phyloP scores from a whole-genome alignment of 2,797 vertebrate species.

The Myiotriccus ornatus region DNA sequence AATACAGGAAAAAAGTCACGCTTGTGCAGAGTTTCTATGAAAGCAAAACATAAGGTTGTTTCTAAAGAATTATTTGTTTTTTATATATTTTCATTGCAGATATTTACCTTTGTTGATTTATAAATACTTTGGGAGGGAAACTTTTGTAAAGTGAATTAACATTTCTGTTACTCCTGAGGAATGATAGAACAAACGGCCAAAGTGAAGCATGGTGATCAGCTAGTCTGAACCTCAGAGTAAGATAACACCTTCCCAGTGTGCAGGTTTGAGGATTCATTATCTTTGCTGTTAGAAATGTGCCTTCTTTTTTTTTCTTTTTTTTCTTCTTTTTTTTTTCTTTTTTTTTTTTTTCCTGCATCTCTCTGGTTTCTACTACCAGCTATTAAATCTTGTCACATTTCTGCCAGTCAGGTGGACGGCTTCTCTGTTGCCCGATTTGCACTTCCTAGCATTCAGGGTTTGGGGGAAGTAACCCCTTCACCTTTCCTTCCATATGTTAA shows the following conservation, averaged over 20 bases:
- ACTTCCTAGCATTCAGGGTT: neutral
- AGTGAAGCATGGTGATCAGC: neutral
- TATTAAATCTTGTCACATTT: neutral
- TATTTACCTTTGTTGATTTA: neutral
- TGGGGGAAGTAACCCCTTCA: neutral
- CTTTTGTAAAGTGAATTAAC: neutral
- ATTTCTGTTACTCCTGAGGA: neutral
- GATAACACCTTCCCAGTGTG: neutral
- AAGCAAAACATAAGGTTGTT: neutral
- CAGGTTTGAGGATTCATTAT: neutral
- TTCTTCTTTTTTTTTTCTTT: neutral
- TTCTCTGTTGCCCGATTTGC: accelerated
- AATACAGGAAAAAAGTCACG: neutral
- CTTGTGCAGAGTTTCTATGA: neutral
- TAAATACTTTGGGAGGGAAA: neutral
- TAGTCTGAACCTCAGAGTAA: neutral
- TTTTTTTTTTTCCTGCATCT: neutral
- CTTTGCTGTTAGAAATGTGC: neutral
- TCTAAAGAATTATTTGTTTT: neutral
- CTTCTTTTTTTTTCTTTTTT: neutral
- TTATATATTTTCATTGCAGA: neutral
- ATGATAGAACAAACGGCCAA: neutral
- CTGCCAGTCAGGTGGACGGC: neutral
- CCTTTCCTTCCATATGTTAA: neutral
- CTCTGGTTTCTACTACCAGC: neutral